phyloP scores from a whole-genome alignment of 2,888 invertebrate species.

The Hirtodrosophila alboralis region DNA sequence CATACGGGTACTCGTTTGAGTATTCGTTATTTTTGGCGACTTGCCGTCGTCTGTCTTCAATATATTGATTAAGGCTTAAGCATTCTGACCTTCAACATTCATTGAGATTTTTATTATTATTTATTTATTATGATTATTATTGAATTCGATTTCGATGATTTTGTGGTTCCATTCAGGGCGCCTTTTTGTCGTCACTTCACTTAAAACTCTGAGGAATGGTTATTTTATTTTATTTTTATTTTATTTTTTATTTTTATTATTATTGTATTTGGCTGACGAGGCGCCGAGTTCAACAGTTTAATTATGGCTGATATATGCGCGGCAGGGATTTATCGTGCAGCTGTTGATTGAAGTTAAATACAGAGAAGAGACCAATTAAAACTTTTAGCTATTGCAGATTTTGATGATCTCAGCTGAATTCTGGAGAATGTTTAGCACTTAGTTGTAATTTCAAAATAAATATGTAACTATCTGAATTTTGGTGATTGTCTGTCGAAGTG shows the following conservation, averaged over 20 bases:
- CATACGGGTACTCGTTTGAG: conserved; percentile 8
- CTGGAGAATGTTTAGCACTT: conserved; percentile 2
- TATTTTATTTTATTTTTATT: conserved; percentile 19
- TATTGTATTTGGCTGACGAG: conserved; percentile 2
- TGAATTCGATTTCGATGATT: conserved; percentile 60
- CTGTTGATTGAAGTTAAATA: conserved; percentile 20
- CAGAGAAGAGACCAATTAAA: conserved; percentile 41
- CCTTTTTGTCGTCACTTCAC: conserved; percentile 40
- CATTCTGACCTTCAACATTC: conserved; percentile 78
- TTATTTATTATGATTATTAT: conserved; percentile 63
- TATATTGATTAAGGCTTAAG: conserved; percentile 75
- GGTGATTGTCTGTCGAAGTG: too few relatives aligned
- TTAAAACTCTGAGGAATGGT: conserved; percentile 31
- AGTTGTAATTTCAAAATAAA: conserved; percentile 5
- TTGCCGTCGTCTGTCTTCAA: conserved; percentile 48
- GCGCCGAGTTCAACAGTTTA: conserved; percentile 63
- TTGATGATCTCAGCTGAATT: conserved; percentile 5
- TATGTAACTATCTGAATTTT: background rate
- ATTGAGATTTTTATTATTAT: conserved; percentile 69
- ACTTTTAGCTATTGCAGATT: conserved; percentile 21
- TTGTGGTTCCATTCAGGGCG: conserved; percentile 45
- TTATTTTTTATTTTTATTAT: conserved; percentile 2
- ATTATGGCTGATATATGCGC: conserved; percentile 55
- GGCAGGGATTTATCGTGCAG: conserved; percentile 40
- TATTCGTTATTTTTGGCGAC: conserved; percentile 27